Percentiles rank a stretch among this genome's conserved stretches.
Conservation (phyloP, 2,888 invertebrate genomes). For the Plagodis pulveraria region DNA sequence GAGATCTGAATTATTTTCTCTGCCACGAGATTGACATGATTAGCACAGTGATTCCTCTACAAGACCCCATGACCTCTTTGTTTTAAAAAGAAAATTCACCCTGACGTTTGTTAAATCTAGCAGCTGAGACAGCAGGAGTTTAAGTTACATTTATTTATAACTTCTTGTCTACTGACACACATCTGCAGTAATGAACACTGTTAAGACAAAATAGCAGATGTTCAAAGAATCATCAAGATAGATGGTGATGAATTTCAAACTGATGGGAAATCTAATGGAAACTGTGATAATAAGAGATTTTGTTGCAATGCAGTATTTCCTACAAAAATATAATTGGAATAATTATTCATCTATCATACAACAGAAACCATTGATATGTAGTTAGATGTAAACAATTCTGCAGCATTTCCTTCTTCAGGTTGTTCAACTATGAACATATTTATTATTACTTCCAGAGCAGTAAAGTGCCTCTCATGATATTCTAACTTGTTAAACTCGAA, state of each 20-base stretch:
- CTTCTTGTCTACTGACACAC: conserved; percentile 7
- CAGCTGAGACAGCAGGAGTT: conserved; percentile 16
- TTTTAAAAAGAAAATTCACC: conserved; percentile 8
- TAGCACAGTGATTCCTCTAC: conserved; percentile 12
- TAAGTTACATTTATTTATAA: conserved; percentile 9
- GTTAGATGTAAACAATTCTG: conserved; percentile 15
- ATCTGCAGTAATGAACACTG: conserved; percentile 10
- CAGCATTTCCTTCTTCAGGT: conserved; percentile 15
- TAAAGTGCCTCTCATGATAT: conserved; percentile 14
- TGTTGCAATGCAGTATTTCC: conserved; percentile 6
- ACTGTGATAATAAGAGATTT: conserved; percentile 14
- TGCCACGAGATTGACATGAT: conserved; percentile 10
- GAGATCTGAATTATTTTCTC: conserved; percentile 9
- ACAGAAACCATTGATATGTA: conserved; percentile 18
- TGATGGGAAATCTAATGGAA: conserved; percentile 14
- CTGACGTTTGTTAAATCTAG: conserved; percentile 1
- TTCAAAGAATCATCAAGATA: conserved; percentile 13
- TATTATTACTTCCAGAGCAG: conserved; percentile 13
- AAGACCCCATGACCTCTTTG: conserved; percentile 9
- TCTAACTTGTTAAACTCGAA: conserved; percentile 7
- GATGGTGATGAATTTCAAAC: conserved; percentile 7
- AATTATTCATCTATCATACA: conserved; percentile 9
- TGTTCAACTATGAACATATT: conserved; percentile 17
- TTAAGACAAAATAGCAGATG: conserved; percentile 6
- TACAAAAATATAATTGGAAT: conserved; percentile 6